These are phyloP conservation scores for Empis stercorea DNA, from an alignment of 2,888 invertebrate genomes.

Conservation along the genomic window DNA sequence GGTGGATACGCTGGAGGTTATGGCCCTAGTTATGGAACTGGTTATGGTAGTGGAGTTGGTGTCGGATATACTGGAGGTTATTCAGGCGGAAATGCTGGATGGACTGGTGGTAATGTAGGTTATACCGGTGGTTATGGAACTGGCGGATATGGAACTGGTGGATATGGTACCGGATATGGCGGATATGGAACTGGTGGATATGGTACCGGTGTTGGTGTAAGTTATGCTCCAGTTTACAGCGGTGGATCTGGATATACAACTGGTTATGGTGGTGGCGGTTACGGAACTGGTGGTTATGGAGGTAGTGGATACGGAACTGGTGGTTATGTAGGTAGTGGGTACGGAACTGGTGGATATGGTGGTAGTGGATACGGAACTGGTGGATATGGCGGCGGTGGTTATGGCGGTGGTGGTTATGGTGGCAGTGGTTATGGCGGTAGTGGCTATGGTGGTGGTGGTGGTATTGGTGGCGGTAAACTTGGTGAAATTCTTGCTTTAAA, in stretches of 20 bases:
- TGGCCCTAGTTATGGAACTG: slow-evolving; percentile 13
- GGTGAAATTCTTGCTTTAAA: neutral
- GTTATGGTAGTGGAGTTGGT: slow-evolving; percentile 10
- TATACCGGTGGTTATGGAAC: neutral
- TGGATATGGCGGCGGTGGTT: neutral
- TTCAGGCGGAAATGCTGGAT: neutral
- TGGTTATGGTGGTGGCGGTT: neutral
- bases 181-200: too few relatives aligned
- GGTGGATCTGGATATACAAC: too few relatives aligned
- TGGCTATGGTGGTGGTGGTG: neutral
- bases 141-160: too few relatives aligned
- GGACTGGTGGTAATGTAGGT: too few relatives aligned
- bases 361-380: slow-evolving; percentile 9
- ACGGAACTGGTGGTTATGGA: neutral
- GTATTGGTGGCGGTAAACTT: neutral
- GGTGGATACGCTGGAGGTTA: slow-evolving; percentile 9
- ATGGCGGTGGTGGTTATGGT: neutral
- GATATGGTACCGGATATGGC: neutral
- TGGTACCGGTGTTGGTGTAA: neutral
- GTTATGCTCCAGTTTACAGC: too few relatives aligned
- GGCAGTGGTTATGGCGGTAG: neutral
- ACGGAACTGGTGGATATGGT: neutral
- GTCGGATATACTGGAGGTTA: slow-evolving; percentile 12
- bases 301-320: neutral
- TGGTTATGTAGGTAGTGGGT: neutral